A percentile compares a stretch with the other conserved stretches of the same genome.
These are phyloP conservation scores for Leucoraja erinaceus DNA, from an alignment of 2,113 vertebrate species.

Conservation along the genomic window DNA sequence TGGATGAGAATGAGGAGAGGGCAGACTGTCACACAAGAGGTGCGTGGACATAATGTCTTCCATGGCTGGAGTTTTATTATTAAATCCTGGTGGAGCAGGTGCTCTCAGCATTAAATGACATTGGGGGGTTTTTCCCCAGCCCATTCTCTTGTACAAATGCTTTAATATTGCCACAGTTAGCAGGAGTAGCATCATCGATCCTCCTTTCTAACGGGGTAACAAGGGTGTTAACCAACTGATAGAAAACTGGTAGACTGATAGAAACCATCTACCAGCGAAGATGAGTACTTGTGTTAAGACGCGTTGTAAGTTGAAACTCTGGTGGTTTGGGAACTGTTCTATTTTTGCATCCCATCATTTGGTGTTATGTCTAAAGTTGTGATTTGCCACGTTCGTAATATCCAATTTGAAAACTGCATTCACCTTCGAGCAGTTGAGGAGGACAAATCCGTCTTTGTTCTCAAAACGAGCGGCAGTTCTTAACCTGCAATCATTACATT, in stretches of 20 bases:
- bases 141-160: too few relatives aligned
- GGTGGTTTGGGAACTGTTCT: background rate
- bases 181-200: background rate
- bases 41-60: too few relatives aligned
- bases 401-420: background rate
- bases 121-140: too few relatives aligned
- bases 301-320: background rate
- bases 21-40: too few relatives aligned
- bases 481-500: background rate
- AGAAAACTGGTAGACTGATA: background rate
- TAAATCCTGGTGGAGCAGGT: too few relatives aligned
- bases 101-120: too few relatives aligned
- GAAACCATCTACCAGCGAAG: background rate
- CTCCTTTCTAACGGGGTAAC: background rate
- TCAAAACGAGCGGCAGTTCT: background rate
- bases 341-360: background rate
- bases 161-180: background rate
- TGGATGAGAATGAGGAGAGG: too few relatives aligned
- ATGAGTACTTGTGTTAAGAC: background rate
- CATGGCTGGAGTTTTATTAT: too few relatives aligned
- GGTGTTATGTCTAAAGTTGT: background rate
- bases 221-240: background rate
- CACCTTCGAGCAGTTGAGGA: background rate
- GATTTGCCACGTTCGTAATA: background rate
- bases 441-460: background rate